Evolutionary conservation across 2,888 invertebrate species (phyloP), one percentile per base, ranked within the genome.

Genomic region (Deilephila elpenor): DNA sequence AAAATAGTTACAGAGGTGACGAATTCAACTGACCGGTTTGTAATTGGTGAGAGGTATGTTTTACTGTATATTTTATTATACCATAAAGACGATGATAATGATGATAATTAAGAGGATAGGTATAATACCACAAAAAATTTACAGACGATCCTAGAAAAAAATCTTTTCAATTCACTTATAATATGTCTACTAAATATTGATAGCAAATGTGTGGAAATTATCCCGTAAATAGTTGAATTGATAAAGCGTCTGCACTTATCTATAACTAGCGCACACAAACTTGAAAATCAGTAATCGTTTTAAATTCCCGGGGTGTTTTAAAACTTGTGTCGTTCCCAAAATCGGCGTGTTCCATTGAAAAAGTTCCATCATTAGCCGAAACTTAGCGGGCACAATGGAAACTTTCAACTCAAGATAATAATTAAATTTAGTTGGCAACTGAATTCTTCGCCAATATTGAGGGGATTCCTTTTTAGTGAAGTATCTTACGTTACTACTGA

Each of bases 351-450:
- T 67, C 67, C 51, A 67, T 67, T 67, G 51, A 67, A 51, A 67
- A 67, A 67, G 67, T 67, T 67, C 25, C 7, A 67, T 67, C 67
- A 67, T 67, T 67, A 67, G 67, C 67, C 51, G 5, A 37, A 67
- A 67, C 67, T 67, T 67, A 67, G 51, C 67, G 64, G 11, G 44
- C 8, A 51, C 51, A 67, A 67, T 25, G 67, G 51, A 51, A 67
- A 67, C 67, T 67, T 51, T 51, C 44, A 44, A 14, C 67, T 17
- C 17, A 67, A 51, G 67, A 71, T 53, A 64, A 73, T 74, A 71
- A 74, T 73, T 75, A 64, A 75, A 71, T 73, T 71, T 64, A 67
- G 56, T 32, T 56, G 59, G 56, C 44, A 75, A 67, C 71, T 75
- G 67, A 51, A 67, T 51, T 44, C 64, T 67, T 67, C 67, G 17